These are phyloP conservation scores for Galleria mellonella DNA, from an alignment of 1,140 invertebrate species.

Conservation along the genomic window DNA sequence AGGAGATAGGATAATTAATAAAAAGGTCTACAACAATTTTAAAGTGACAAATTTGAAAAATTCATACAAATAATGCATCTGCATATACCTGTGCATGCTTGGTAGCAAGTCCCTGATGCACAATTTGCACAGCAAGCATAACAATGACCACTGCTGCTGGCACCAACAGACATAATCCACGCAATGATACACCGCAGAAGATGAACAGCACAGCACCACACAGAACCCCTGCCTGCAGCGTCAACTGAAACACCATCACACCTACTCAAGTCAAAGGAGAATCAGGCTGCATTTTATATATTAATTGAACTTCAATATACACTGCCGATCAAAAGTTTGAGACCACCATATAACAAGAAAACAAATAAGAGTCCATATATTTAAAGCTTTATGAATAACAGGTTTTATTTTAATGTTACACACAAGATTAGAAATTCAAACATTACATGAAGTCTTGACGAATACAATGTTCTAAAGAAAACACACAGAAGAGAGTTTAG, in stretches of 20 bases:
- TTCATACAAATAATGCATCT: too few species aligned
- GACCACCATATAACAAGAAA: neutral
- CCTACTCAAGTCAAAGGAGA: too few species aligned
- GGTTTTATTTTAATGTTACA: too few species aligned
- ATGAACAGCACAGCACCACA: constrained; percentile 44
- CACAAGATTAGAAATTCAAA: neutral
- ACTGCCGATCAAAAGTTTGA: neutral
- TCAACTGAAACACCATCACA: constrained; percentile 22
- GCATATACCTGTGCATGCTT: constrained; percentile 23
- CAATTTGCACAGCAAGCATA: constrained; percentile 7
- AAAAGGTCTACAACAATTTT: too few species aligned
- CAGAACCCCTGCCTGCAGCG: constrained; percentile 37
- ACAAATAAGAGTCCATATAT: neutral
- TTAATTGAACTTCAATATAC: neutral
- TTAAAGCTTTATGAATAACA: too few species aligned
- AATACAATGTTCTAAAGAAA: too few species aligned
- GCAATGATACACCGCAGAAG: constrained; percentile 33
- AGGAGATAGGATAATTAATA: too few species aligned
- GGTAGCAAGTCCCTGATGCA: constrained; percentile 20
- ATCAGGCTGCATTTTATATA: neutral
- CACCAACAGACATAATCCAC: constrained; percentile 18
- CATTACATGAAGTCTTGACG: too few species aligned
- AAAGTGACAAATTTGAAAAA: too few species aligned
- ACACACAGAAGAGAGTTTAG: too few species aligned
- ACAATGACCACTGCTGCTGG: constrained; percentile 19